Percentiles rank a stretch among this genome's conserved stretches.
Conservation (phyloP, 1,140 invertebrate genomes). For the Drosophila bocqueti region DNA sequence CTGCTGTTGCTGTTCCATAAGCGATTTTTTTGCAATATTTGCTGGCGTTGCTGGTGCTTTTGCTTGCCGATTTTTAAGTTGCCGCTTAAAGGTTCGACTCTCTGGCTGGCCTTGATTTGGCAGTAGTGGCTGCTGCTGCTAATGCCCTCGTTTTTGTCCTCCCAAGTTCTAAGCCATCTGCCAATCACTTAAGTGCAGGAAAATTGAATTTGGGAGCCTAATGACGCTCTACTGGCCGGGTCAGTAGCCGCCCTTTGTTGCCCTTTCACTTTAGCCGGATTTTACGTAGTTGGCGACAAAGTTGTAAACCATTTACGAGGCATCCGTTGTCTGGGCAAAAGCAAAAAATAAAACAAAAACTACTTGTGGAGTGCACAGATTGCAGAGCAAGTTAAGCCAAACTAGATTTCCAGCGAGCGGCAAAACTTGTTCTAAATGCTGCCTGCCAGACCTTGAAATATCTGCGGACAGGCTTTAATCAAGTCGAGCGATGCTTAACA, state of each 20-base stretch:
- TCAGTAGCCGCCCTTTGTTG: constrained; percentile 19
- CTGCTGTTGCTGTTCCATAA: constrained; percentile 24
- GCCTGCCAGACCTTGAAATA: constrained; percentile 26
- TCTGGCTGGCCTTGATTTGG: constrained; percentile 24
- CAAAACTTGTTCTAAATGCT: constrained; percentile 33
- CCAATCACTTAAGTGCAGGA: constrained; percentile 61
- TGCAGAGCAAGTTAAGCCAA: constrained; percentile 42
- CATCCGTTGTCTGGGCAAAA: constrained; percentile 23
- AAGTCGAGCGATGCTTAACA: constrained; percentile 13
- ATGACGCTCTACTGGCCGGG: constrained; percentile 37
- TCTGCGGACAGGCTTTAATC: constrained; percentile 2
- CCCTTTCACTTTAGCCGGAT: constrained; percentile 67
- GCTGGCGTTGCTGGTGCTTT: constrained; percentile 8
- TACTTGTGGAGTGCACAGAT: constrained; percentile 71
- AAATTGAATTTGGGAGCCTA: constrained; percentile 76
- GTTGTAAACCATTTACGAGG: constrained; percentile 69
- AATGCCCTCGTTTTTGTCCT: constrained; percentile 18
- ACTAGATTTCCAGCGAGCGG: constrained; percentile 24
- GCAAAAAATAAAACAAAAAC: constrained; percentile 10
- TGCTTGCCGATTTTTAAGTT: constrained; percentile 13
- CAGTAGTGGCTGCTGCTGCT: constrained; percentile 16
- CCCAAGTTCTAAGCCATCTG: constrained; percentile 43
- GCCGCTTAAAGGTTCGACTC: background rate
- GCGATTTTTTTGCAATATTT: constrained; percentile 27
- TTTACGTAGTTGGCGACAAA: constrained; percentile 70